These are phyloP conservation scores for Hypercompe scribonia DNA, from an alignment of 2,888 invertebrate species.

Conservation along the genomic window DNA sequence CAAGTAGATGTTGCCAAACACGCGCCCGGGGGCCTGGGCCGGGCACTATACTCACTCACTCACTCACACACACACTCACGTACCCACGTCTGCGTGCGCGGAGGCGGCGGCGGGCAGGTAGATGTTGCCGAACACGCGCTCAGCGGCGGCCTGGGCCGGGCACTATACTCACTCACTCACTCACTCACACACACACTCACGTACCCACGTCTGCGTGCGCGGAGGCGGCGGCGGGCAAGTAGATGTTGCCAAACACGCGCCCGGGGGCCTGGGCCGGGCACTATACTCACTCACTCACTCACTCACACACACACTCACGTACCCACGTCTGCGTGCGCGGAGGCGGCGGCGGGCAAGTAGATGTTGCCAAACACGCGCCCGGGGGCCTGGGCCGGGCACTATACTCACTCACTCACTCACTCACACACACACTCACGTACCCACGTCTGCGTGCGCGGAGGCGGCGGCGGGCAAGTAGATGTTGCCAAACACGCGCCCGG, in stretches of 20 bases:
- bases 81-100: no score
- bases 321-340: slow-evolving; percentile 77
- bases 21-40: slow-evolving; percentile 90
- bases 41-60: no score
- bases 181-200: slow-evolving; percentile 29
- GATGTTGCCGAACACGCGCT: slow-evolving; percentile 95
- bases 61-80: no score
- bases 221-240: slow-evolving; percentile 92
- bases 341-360: slow-evolving; percentile 93
- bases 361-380: slow-evolving; percentile 95
- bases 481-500: slow-evolving; percentile 93
- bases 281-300: no score
- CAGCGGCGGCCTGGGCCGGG: slow-evolving; percentile 84
- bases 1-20: slow-evolving; percentile 97
- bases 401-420: no score
- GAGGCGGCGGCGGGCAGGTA: slow-evolving; percentile 94
- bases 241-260: slow-evolving; percentile 96
- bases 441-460: slow-evolving; percentile 73
- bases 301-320: slow-evolving; percentile 34
- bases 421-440: slow-evolving; percentile 55
- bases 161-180: no score
- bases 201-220: slow-evolving; percentile 78
- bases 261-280: slow-evolving; percentile 83
- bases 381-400: slow-evolving; percentile 94
- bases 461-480: slow-evolving; percentile 95